A percentile compares a stretch with the other conserved stretches of the same genome.
phyloP scores from a whole-genome alignment of 64 coral and sea anemone genomes.

The Stichodactyla mertensii region DNA sequence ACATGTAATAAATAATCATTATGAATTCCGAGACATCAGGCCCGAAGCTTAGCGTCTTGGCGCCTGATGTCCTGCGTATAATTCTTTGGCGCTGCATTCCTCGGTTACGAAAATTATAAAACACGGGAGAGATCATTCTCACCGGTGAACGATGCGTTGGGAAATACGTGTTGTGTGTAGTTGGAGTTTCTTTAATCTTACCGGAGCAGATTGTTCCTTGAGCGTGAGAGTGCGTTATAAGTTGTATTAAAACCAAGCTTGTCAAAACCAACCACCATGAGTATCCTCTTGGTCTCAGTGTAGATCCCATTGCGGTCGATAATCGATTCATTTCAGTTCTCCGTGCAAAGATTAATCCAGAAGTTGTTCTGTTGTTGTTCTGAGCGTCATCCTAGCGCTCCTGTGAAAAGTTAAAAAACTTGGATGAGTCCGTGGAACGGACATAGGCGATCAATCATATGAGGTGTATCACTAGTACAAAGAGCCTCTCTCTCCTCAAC shows the following conservation, averaged over 20 bases:
- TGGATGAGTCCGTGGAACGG: neutral
- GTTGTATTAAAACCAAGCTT: conserved; percentile 6
- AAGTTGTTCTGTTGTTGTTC: neutral
- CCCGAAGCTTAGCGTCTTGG: neutral
- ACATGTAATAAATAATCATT: neutral
- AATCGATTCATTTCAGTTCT: neutral
- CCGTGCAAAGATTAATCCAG: neutral
- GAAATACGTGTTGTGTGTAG: neutral
- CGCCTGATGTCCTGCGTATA: neutral
- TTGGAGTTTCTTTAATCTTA: neutral
- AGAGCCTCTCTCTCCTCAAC: conserved; percentile 10
- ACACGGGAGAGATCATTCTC: neutral
- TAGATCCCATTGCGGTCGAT: neutral
- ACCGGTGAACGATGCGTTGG: neutral
- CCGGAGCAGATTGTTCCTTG: neutral
- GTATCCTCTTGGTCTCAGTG: neutral
- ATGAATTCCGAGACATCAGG: neutral
- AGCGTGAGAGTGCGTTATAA: neutral
- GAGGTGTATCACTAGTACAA: neutral
- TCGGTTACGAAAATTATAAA: neutral
- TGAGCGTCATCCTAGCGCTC: neutral
- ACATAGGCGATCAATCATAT: neutral
- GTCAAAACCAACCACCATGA: neutral
- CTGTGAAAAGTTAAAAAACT: conserved; percentile 2
- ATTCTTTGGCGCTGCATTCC: neutral